Evolutionary conservation across 2,113 vertebrate genomes (phyloP).

Genomic region (Mirounga angustirostris): DNA sequence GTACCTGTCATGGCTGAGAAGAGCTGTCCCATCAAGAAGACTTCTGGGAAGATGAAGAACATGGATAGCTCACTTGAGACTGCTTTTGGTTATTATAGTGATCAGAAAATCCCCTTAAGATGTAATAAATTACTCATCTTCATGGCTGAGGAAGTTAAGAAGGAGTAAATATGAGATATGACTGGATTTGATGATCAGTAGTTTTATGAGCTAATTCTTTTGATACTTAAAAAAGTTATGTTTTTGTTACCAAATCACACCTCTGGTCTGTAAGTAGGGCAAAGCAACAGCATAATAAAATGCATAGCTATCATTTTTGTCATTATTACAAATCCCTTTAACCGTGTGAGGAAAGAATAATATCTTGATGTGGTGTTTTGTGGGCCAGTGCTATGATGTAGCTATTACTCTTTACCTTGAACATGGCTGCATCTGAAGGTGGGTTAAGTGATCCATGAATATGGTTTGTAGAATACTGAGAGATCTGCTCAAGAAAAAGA

Average conservation of each 20-base stretch:
- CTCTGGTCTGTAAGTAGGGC: neutral
- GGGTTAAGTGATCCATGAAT: neutral
- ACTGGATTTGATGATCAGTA: neutral
- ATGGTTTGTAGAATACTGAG: neutral
- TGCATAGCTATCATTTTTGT: neutral
- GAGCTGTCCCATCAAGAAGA: slow-evolving; percentile 45
- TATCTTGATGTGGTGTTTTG: neutral
- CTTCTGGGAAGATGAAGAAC: neutral
- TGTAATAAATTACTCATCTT: neutral
- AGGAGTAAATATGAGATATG: neutral
- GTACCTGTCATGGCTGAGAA: slow-evolving; percentile 70
- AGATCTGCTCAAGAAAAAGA: neutral
- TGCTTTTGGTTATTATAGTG: neutral
- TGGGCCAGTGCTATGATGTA: neutral
- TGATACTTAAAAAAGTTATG: neutral
- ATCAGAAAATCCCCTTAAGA: neutral
- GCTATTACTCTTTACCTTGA: neutral
- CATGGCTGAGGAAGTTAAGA: neutral
- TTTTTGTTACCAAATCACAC: neutral
- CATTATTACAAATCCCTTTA: slow-evolving; percentile 15
- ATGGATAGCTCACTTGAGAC: neutral
- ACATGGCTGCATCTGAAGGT: neutral
- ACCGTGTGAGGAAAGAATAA: neutral
- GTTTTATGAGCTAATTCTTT: neutral
- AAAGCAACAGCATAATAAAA: slow-evolving; percentile 45